These are phyloP conservation scores for Pristionchus arcanus DNA, from an alignment of 2,888 invertebrate genomes.

Conservation along the genomic window DNA sequence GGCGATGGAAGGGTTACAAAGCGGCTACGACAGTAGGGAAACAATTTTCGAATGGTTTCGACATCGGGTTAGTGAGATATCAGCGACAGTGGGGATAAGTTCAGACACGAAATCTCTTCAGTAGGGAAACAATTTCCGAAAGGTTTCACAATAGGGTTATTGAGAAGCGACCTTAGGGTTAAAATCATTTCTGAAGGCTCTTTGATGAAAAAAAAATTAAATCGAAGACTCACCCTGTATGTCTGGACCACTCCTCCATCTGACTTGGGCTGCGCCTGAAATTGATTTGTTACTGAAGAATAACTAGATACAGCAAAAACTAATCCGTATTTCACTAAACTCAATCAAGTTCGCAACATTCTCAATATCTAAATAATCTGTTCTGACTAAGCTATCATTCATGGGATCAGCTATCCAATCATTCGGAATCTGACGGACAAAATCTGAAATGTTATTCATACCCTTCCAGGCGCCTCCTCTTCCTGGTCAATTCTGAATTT, in stretches of 20 bases:
- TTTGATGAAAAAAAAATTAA: no score
- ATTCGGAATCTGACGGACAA: background rate
- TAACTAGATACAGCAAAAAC: no score
- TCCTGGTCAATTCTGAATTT: slow-evolving; percentile 52
- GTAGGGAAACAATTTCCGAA: no score
- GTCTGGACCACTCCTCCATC: slow-evolving; percentile 55
- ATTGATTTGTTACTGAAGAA: background rate
- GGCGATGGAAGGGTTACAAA: background rate
- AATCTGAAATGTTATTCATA: background rate
- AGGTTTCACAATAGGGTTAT: no score
- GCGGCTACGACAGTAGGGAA: background rate
- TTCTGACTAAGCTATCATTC: no score
- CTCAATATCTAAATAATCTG: no score
- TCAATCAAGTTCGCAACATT: no score
- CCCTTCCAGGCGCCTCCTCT: slow-evolving; percentile 52
- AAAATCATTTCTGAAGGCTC: no score
- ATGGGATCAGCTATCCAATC: background rate
- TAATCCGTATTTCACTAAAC: no score
- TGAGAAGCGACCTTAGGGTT: no score
- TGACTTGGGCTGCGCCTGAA: slow-evolving; percentile 32
- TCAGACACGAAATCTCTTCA: background rate
- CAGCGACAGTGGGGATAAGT: no score
- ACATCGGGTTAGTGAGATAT: background rate
- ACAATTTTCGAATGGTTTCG: background rate
- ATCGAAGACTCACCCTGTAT: slow-evolving; percentile 3